A percentile compares a stretch with the other conserved stretches of the same genome.
Conservation (phyloP, 2,113 vertebrate species). For the Malurus alboscapulatus region DNA sequence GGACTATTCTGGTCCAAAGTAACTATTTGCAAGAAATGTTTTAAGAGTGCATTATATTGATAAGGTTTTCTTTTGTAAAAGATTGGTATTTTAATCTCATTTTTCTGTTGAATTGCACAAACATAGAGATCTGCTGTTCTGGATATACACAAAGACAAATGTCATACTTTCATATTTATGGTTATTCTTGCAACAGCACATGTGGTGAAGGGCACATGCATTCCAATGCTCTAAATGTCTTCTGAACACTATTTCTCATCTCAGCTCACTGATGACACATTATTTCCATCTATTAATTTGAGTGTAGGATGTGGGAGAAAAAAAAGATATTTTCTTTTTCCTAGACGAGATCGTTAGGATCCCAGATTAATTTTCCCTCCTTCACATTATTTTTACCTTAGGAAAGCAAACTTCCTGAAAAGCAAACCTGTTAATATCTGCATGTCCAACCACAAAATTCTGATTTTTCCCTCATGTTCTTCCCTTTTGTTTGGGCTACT, state of each 20-base stretch:
- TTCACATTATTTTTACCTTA: background rate
- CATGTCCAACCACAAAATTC: background rate
- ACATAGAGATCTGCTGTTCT: background rate
- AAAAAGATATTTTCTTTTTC: background rate
- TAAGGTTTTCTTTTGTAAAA: background rate
- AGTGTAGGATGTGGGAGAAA: background rate
- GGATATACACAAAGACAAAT: background rate
- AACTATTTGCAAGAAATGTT: background rate
- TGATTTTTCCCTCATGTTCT: background rate
- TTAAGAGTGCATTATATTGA: background rate
- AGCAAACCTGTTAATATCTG: background rate
- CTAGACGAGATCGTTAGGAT: background rate
- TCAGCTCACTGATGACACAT: background rate
- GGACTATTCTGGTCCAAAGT: background rate
- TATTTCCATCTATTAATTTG: background rate
- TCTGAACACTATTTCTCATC: background rate
- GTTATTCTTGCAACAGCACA: background rate
- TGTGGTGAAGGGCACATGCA: background rate
- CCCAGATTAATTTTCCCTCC: background rate
- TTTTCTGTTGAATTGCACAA: background rate
- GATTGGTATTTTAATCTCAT: background rate
- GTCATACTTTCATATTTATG: background rate
- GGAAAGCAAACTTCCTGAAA: background rate
- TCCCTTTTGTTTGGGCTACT: background rate
- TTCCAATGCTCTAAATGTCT: background rate